Evolutionary conservation across 2,888 invertebrate genomes (phyloP), one percentile per base, ranked within the genome.

Genomic region (Actias luna): DNA sequence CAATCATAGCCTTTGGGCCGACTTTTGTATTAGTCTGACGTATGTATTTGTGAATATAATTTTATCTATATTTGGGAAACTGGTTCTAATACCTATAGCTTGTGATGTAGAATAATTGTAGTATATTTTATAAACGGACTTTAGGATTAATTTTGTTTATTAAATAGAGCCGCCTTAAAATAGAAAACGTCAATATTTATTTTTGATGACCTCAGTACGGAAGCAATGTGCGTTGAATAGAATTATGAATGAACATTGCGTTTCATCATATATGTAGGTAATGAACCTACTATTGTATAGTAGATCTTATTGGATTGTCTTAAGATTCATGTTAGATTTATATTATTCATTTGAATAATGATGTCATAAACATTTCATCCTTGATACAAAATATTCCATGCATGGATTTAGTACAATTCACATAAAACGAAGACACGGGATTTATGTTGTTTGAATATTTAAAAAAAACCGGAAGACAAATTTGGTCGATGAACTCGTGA

Each of bases 381-480:
- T 62, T 60, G 60, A 59, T 58, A 36, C 46, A 50, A 35, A 58
- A 35, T 70, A 65, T 65, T 64, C 65, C 52, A 63, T 64, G 64
- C 35, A 29, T 22, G 46, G 61, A 25, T 42, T 66, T 61, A 66
- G 18, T 58, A 67, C 57, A 61, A 58, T 64, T 58, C 36, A 65
- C 61, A 60, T 59, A 69, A 69, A 50, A 69, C 72, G 69, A 69
- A 67, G 65, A 69, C 63, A 52, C 64, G 65, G 65, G 29, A 60
- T 52, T 55, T 69, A 68, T 66, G 63, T 61, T 57, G 68, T 70
- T 46, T 63, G 58, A 61, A 72, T 63, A 69, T 25, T 50, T 50
- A 71, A 70, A 69, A 71, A 68, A 75, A 73, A 78, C 67, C 77
- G 77, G 77, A 79, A 78, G 75, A 75, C 69, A 66, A 73, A 79